Evolutionary conservation across 2,888 invertebrate species (phyloP).

Genomic region (Ennomos fuscantarius): DNA sequence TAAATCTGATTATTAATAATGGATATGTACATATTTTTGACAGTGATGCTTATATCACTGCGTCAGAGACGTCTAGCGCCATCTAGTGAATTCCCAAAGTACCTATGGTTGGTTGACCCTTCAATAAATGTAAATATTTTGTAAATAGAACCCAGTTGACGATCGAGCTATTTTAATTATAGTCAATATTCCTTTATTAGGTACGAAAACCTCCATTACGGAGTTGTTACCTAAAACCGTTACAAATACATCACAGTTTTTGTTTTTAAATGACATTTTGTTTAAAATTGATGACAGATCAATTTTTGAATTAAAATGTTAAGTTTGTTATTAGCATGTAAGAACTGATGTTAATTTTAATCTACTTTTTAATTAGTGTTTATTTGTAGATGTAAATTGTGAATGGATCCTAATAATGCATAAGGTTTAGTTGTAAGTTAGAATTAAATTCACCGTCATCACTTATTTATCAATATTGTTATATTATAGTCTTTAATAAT

Average conservation of each 20-base stretch:
- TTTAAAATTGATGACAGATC: neutral
- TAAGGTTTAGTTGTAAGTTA: slow-evolving; percentile 62
- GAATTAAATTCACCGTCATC: slow-evolving; percentile 49
- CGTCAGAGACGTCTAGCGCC: neutral
- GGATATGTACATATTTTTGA: no score
- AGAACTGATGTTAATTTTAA: slow-evolving; percentile 54
- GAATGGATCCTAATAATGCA: slow-evolving; percentile 77
- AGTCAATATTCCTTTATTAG: slow-evolving; percentile 27
- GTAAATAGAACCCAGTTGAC: slow-evolving; percentile 44
- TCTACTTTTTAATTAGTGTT: slow-evolving; percentile 41
- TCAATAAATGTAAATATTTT: slow-evolving; percentile 45
- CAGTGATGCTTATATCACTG: no score
- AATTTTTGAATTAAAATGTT: slow-evolving; percentile 18
- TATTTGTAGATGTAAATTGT: slow-evolving; percentile 67
- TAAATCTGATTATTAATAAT: no score
- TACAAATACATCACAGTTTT: slow-evolving; percentile 26
- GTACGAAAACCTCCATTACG: slow-evolving; percentile 29
- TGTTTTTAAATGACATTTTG: slow-evolving; percentile 21
- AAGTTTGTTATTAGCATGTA: slow-evolving; percentile 45
- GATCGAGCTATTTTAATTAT: slow-evolving; percentile 30
- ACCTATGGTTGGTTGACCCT: slow-evolving; percentile 1
- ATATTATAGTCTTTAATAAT: slow-evolving; percentile 40
- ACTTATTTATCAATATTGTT: slow-evolving; percentile 55
- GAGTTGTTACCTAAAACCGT: slow-evolving; percentile 37
- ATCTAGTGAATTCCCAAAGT: slow-evolving; percentile 10